Evolutionary conservation across 1,140 invertebrate genomes (phyloP).

Genomic region (Papilio aristodemus): DNA sequence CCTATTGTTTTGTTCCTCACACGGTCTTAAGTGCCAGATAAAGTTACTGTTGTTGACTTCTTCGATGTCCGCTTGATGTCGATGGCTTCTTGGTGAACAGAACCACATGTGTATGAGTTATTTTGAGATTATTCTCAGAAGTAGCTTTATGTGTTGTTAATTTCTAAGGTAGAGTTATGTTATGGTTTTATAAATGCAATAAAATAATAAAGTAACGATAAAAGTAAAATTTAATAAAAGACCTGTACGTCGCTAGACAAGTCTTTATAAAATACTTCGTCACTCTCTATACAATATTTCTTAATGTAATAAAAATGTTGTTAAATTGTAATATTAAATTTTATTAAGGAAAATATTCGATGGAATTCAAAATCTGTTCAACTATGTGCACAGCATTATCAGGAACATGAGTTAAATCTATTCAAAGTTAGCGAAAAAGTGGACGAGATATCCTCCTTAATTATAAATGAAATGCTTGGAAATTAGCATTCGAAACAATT

Average conservation of each 20-base stretch:
- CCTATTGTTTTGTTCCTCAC: conserved; percentile 19
- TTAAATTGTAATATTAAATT: too few species aligned
- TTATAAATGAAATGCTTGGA: conserved; percentile 7
- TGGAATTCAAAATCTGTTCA: background rate
- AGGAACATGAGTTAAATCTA: background rate
- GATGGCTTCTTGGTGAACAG: background rate
- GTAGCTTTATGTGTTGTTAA: too few species aligned
- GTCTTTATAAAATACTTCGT: too few species aligned
- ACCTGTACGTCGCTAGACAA: too few species aligned
- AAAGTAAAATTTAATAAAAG: too few species aligned
- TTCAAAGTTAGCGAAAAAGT: background rate
- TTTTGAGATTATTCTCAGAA: too few species aligned
- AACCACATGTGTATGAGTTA: too few species aligned
- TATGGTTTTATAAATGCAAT: too few species aligned
- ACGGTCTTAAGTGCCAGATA: conserved; percentile 14
- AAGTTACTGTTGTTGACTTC: conserved; percentile 12
- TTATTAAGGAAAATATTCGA: background rate
- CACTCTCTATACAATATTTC: too few species aligned
- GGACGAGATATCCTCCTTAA: background rate
- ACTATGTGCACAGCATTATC: background rate
- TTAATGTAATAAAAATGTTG: too few species aligned
- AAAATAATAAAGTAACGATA: too few species aligned
- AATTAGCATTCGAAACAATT: conserved; percentile 23
- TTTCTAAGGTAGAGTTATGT: too few species aligned
- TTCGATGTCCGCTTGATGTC: background rate